A percentile compares a stretch with the other conserved stretches of the same genome.
Evolutionary conservation across 2,797 vertebrate genomes (phyloP).

Genomic region (Eutrigla gurnardus): DNA sequence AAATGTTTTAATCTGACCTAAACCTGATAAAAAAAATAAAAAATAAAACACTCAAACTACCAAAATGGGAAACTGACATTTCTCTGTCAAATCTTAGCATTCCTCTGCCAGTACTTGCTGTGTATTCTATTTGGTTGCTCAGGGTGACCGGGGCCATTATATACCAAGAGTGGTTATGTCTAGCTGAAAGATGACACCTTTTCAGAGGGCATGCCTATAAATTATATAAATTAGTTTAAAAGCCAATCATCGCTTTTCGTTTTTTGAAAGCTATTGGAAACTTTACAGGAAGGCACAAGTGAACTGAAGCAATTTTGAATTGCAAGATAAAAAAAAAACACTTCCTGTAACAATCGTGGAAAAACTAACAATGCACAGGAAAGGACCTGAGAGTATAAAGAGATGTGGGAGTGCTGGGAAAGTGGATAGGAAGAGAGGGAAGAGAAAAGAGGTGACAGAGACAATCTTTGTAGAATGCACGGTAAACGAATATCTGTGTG

Average conservation of each 20-base stretch:
- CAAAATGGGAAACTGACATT: conserved; percentile 2
- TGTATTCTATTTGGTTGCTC: background rate
- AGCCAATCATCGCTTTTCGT: conserved; percentile 10
- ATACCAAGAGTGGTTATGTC: conserved; percentile 4
- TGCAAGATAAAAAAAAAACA: conserved; percentile 45
- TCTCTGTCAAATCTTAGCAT: background rate
- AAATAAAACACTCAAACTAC: background rate
- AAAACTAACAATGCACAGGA: conserved; percentile 40
- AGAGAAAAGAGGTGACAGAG: conserved; percentile 50
- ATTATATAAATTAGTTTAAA: conserved; percentile 11
- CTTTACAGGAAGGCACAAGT: conserved; percentile 31
- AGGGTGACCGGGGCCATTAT: conserved; percentile 6
- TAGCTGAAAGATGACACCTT: background rate
- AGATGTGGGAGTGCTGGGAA: conserved; percentile 36
- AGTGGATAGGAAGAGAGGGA: conserved; percentile 37
- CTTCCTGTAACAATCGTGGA: conserved; percentile 46
- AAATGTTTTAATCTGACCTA: background rate
- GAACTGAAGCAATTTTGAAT: conserved; percentile 52
- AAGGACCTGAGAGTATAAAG: conserved; percentile 51
- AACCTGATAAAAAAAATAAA: background rate
- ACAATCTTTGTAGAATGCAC: conserved; percentile 45
- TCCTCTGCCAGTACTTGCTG: too few relatives aligned
- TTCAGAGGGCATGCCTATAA: background rate
- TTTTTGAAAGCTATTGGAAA: conserved; percentile 37
- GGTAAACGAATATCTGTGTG: conserved; percentile 16